Evolutionary conservation across 2,113 vertebrate genomes (phyloP), one percentile per base, ranked within the genome.

Genomic region (Oreochromis tanganicae): DNA sequence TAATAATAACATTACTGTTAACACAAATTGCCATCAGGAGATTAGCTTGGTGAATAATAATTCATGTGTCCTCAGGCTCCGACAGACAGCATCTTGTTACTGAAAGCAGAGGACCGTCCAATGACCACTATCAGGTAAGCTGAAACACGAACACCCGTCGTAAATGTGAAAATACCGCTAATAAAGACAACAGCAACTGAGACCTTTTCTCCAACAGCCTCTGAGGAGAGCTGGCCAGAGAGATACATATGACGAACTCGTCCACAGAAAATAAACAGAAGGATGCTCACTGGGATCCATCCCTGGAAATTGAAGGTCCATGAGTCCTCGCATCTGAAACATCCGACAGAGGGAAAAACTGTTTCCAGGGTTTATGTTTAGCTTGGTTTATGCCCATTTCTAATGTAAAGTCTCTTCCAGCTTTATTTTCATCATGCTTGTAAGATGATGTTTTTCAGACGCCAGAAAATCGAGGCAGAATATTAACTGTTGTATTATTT

Each of bases 41-140:
- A 11, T 32, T 5, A 55, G 29, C 5, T 21, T 7, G 48, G 12
- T 11, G 3, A 52, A 2, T 71, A 50, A 75, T 24, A 12, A 85
- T 24, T 43, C 2, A 5, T 88, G 7, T 85, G 4, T 68, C 82
- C 3, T 19, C 85, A 95, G 95, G 43, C 17, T 91, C 89, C 0
- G 88, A 93, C 4, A 75, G 61, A 55, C 85, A 63, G 34, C 87
- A 5, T 7, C 84, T 55, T 3, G 46, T 83, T 81, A 16, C 34
- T 16, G 1, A 0, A 9, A 34, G 1, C 7, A 43, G 2, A 19
- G 21, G 68, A 52, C 8, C 17, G 1, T 0, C 32, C 6, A 71
- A 84, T 9, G 56, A 36, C 0, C 16, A 41, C 2, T 95, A 95
- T 34, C 91, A 95, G 93, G 95, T 94, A 17, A 83, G 71, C 11